These are phyloP conservation scores for Metaphire vulgaris DNA, from an alignment of 1,140 invertebrate species.

Conservation along the genomic window DNA sequence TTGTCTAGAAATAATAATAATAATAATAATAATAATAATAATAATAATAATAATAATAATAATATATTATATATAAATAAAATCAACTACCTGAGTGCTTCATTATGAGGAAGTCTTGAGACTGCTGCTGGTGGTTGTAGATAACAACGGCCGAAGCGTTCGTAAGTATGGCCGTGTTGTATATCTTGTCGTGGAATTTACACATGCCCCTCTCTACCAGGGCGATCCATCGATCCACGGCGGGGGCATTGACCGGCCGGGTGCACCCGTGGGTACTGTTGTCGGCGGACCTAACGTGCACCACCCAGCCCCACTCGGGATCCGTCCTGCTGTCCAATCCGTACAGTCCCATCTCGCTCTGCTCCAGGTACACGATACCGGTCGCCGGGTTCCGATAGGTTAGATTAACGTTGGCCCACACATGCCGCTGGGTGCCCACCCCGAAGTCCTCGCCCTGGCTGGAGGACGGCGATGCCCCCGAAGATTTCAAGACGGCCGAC, in stretches of 20 bases:
- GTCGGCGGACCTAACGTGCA: slow-evolving; percentile 58
- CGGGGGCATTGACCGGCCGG: slow-evolving; percentile 51
- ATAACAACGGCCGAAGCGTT: slow-evolving; percentile 68
- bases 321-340: slow-evolving; percentile 60
- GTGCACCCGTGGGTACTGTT: slow-evolving; percentile 60
- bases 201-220: slow-evolving; percentile 66
- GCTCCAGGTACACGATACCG: slow-evolving; percentile 44
- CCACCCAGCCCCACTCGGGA: slow-evolving; percentile 57
- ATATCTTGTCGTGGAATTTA: slow-evolving; percentile 68
- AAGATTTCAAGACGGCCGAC: no score
- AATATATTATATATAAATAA: no score
- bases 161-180: slow-evolving; percentile 60
- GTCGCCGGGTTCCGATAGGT: slow-evolving; percentile 42
- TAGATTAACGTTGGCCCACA: slow-evolving; percentile 50
- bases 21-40: no score
- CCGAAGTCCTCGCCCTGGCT: not conserved
- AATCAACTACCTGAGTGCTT: slow-evolving; percentile 34
- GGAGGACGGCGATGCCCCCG: no score
- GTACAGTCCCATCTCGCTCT: slow-evolving; percentile 60
- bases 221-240: slow-evolving; percentile 63
- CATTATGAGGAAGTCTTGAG: slow-evolving; percentile 32
- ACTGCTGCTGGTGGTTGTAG: slow-evolving; percentile 62
- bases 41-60: no score
- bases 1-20: no score
- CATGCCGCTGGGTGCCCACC: not conserved